Base-by-base conservation (phyloP, 2,113 vertebrate genomes). In the Rutilus rutilus region DNA sequence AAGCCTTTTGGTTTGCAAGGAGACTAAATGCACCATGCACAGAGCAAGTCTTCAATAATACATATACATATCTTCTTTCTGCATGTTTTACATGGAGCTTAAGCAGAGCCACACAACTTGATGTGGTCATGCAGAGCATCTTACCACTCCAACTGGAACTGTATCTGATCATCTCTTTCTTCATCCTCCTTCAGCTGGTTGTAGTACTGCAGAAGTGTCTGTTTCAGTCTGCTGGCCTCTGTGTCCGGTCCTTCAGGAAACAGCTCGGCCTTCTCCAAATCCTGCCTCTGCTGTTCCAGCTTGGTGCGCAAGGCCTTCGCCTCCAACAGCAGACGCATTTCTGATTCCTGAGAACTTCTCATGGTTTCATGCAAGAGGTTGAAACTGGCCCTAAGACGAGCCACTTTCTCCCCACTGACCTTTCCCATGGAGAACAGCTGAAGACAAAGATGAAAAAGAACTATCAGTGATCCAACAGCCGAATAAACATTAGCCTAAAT, bases 261-360 rank as follows among this genome's bases (percentile, higher is more conserved):
- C 50, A 91, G 65, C 7, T 96, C 95, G 0, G 92, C 94, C 87
- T 92, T 92, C 91, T 96, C 94, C 82, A 96, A 87, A 64, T 93
- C 91, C 25, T 90, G 73, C 75, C 90, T 93, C 88, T 97, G 95
- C 36, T 91, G 88, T 86, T 95, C 91, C 88, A 98, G 88, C 88
- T 95, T 91, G 27, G 90, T 91, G 0, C 92, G 92, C 75, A 92
- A 93, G 15, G 42, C 84, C 85, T 96, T 95, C n/a, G 94, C 96
- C 83, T 98, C 93, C 89, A 94, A 93, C 45, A 97, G 89, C 88
- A 97, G 93, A 17, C 92, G 92, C 52, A 95, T 86, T 93, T 97
- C 96, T 6, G 96, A 96, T 85, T 97, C 95, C 86, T 97, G 98
- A 19, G 94, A 92, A 78, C 96, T 96, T 89, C 91, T 94, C 85